phyloP scores from a whole-genome alignment of 2,797 vertebrate genomes.

The Chrosomus eos region DNA sequence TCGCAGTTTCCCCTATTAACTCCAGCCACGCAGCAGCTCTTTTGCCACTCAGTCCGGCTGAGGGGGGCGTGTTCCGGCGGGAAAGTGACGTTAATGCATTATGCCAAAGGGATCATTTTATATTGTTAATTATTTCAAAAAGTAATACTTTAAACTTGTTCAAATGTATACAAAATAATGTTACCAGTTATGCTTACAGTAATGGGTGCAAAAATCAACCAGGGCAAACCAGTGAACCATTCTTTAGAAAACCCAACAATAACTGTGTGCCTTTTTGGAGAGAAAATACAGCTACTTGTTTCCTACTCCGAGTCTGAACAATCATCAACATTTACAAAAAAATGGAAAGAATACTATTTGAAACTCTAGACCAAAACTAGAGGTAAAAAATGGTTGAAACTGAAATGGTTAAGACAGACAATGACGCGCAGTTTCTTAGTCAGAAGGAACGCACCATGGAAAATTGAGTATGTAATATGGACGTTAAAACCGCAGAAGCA shows the following conservation, averaged over 20 bases:
- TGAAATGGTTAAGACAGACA: not conserved
- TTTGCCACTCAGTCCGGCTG: no score
- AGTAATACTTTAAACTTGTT: no score
- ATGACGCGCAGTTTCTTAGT: not conserved
- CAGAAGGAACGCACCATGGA: not conserved
- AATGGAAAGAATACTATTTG: not conserved
- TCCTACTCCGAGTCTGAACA: not conserved
- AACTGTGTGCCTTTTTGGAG: not conserved
- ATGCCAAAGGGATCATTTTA: not conserved
- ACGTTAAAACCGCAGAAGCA: slow-evolving; percentile 35
- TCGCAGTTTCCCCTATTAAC: no score
- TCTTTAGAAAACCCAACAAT: not conserved
- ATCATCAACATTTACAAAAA: not conserved
- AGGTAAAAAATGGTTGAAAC: not conserved
- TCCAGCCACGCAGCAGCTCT: no score
- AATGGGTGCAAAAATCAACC: not conserved
- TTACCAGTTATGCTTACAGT: not conserved
- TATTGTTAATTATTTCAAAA: not conserved
- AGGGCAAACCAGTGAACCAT: not conserved
- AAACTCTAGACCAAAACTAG: not conserved
- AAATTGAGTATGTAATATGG: slow-evolving; percentile 13
- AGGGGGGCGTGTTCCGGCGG: no score
- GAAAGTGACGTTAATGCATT: no score
- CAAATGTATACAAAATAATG: no score
- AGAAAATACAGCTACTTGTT: not conserved